Evolutionary conservation across 30 jellyfish, hydroid and myxozoan species (phyloP).

Genomic region (Chrysaora quinquecirrha): DNA sequence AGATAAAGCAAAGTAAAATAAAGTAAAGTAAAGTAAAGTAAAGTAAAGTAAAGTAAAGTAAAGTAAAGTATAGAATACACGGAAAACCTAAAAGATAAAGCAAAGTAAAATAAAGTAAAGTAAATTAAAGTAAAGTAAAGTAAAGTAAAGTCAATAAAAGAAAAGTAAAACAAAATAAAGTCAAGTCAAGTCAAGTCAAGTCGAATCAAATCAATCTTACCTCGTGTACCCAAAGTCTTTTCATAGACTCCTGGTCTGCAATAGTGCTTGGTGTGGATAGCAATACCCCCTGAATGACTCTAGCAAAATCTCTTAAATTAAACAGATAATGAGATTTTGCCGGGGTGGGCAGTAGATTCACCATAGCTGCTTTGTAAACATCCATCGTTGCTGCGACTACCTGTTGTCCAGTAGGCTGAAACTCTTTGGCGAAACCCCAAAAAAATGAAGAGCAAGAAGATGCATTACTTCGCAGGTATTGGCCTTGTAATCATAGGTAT

Average conservation of each 20-base stretch:
- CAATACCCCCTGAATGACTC: conserved; percentile 93
- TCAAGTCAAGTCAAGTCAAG: not conserved
- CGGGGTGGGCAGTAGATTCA: conserved; percentile 96
- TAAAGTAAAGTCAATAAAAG: not conserved
- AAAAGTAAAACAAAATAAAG: not conserved
- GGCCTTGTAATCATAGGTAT: too few relatives aligned
- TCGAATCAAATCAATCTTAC: conserved; percentile 23
- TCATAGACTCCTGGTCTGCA: conserved; percentile 70
- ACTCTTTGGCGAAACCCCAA: conserved; percentile 83
- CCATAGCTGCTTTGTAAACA: conserved; percentile 86
- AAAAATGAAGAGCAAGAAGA: too few relatives aligned
- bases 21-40: not conserved
- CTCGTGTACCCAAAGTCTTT: conserved; percentile 98
- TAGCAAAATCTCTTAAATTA: conserved; percentile 95
- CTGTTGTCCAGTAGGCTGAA: conserved; percentile 69
- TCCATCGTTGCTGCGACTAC: conserved; percentile 94
- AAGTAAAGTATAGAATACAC: conserved; percentile 75
- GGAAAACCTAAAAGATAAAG: conserved; percentile 72
- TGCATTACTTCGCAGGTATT: too few relatives aligned
- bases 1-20: not conserved
- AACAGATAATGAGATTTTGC: conserved; percentile 98
- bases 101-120: not conserved
- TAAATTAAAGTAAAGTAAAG: not conserved
- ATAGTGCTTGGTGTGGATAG: conserved; percentile 84
- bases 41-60: not conserved